These are phyloP conservation scores for Psylliodes chrysocephalus DNA, from an alignment of 2,888 invertebrate species.

Conservation along the genomic window DNA sequence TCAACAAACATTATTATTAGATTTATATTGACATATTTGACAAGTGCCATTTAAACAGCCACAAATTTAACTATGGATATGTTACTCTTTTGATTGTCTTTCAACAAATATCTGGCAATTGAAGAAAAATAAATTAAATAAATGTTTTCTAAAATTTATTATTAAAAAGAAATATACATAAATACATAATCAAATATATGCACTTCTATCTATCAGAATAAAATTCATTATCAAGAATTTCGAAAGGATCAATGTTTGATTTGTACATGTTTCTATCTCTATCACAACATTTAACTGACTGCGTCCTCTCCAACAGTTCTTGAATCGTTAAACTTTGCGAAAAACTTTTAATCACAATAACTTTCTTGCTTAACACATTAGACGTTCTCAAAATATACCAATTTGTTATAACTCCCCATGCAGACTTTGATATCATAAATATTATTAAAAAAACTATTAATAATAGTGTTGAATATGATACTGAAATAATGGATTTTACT, in stretches of 20 bases:
- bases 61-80: no score
- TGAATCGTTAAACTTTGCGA: background rate
- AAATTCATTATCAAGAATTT: background rate
- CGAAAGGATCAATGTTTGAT: background rate
- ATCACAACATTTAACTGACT: background rate
- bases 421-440: background rate
- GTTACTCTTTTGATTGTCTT: no score
- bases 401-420: background rate
- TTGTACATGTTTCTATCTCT: no score
- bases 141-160: no score
- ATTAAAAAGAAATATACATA: background rate
- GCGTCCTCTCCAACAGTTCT: background rate
- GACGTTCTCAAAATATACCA: background rate
- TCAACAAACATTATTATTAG: no score
- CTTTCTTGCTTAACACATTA: background rate
- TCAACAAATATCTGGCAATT: no score
- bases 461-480: background rate
- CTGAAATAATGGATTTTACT: background rate
- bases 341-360: background rate
- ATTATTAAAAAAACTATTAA: background rate
- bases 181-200: background rate
- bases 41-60: no score
- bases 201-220: background rate
- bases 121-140: no score
- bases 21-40: no score